Evolutionary conservation across 2,797 vertebrate species (phyloP), one percentile per base, ranked within the genome.

Genomic region (Acipenser ruthenus): DNA sequence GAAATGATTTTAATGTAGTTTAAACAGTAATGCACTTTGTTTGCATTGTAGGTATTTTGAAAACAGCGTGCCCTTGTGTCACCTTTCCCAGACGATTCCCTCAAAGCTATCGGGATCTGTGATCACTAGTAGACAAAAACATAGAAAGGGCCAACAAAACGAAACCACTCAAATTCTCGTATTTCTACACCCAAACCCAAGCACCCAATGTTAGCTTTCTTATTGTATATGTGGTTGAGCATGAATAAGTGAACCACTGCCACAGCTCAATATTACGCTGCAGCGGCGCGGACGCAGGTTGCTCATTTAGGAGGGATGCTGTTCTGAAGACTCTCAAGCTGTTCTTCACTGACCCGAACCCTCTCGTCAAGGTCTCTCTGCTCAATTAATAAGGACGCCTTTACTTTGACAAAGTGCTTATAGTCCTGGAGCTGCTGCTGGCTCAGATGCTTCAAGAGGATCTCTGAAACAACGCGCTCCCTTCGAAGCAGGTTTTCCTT

Each of bases 351-450:
- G 73, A 95, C 82, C 67, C 85, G 85, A 71, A 92, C 88, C 70
- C 87, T 89, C 76, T 97, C 96, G 1, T 99, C 95, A 1, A 98
- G 86, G 82, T 95, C 90, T 77, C 95, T 96, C 83, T 92, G 93
- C 49, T 87, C 89, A 65, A 97, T 95, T 72, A 98, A 83, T 73
- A 97, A 73, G 0, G 91, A 91, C 1, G 93, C 93, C 83, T 92
- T 97, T 79, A 86, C 84, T 47, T 93, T 92, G 6, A 97, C 78
- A 48, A 94, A 94, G 75, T 74, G 77, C 0, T 80, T 78, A 74
- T 97, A 98, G 78, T 89, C 85, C 68, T 79, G 87, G 72, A 98
- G 88, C 83, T 95, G 92, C 65, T 85, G 74, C 0, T 82, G 67
- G 0, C 81, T 83, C 81, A 99, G 88, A 74, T 93, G 89, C 6